phyloP scores from a whole-genome alignment of 2,797 vertebrate genomes.

The Ciconia nigra region DNA sequence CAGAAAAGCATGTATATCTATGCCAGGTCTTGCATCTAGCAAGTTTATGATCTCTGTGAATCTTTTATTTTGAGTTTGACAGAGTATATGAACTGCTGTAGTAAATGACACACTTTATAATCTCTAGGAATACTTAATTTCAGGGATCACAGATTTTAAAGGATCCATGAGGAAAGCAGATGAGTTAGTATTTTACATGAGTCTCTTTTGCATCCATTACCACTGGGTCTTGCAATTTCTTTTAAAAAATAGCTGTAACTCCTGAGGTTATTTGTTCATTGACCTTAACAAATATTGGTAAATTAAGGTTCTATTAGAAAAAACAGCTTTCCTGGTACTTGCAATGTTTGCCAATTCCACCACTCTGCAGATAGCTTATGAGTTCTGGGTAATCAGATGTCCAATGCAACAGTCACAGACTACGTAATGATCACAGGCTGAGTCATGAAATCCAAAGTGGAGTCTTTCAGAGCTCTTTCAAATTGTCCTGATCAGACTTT shows the following conservation, averaged over 20 bases:
- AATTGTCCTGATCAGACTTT: not conserved
- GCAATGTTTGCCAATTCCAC: not conserved
- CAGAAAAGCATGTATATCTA: not conserved
- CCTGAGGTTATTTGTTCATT: not conserved
- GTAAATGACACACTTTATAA: not conserved
- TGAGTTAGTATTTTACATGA: not conserved
- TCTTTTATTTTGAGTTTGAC: not conserved
- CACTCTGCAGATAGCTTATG: not conserved
- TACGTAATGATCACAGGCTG: rapidly evolving
- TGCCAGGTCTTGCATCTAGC: not conserved
- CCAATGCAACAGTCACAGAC: not conserved
- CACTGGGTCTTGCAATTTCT: not conserved
- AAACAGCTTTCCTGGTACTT: not conserved
- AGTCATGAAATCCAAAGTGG: not conserved
- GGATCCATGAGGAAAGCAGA: not conserved
- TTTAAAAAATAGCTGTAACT: not conserved
- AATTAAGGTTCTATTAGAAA: not conserved
- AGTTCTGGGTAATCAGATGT: not conserved
- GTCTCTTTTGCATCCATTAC: not conserved
- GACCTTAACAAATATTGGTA: not conserved
- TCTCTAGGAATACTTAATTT: constrained; percentile 13
- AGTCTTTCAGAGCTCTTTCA: not conserved
- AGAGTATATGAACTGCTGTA: not conserved
- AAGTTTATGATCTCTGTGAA: not conserved
- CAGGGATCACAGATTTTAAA: not conserved